Percentiles rank a stretch among this genome's conserved stretches.
Conservation (phyloP, 1,140 invertebrate genomes). For the Pseudobourletiella spinata region DNA sequence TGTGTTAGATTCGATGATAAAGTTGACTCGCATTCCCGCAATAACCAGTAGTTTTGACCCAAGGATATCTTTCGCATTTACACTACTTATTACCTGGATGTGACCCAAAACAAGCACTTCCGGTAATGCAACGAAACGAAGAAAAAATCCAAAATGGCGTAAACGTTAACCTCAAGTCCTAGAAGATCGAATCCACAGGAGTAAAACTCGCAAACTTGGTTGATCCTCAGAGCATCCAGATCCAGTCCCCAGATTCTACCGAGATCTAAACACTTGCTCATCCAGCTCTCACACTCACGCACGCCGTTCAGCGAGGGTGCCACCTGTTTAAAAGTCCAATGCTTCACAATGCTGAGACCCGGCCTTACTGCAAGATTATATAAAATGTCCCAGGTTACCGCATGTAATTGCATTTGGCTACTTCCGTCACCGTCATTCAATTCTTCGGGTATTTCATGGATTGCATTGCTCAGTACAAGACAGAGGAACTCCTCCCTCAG, state of each 20-base stretch:
- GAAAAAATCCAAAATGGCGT: no score
- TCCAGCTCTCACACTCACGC: constrained; percentile 46
- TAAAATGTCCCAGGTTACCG: no score
- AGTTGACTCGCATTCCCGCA: constrained; percentile 59
- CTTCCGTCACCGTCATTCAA: constrained; percentile 1
- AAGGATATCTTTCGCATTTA: constrained; percentile 55
- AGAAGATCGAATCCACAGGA: constrained; percentile 63
- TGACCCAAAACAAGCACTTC: neutral
- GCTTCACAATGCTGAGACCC: no score
- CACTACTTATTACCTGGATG: constrained; percentile 49
- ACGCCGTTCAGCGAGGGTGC: constrained; percentile 26
- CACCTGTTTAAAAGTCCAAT: no score
- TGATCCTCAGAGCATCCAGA: constrained; percentile 60
- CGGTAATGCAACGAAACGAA: neutral
- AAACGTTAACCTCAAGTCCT: constrained; percentile 66
- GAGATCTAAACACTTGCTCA: constrained; percentile 58
- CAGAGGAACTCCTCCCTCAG: constrained; percentile 33
- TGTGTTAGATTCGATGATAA: constrained; percentile 47
- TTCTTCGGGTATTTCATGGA: constrained; percentile 29
- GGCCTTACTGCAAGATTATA: no score
- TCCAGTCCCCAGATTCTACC: constrained; percentile 71
- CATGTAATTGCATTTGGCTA: no score
- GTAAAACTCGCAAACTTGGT: constrained; percentile 69
- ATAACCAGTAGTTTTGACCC: constrained; percentile 57
- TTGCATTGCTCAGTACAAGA: constrained; percentile 20